Base-by-base conservation (phyloP, 1,140 invertebrate genomes). In the Globodera rostochiensis region DNA sequence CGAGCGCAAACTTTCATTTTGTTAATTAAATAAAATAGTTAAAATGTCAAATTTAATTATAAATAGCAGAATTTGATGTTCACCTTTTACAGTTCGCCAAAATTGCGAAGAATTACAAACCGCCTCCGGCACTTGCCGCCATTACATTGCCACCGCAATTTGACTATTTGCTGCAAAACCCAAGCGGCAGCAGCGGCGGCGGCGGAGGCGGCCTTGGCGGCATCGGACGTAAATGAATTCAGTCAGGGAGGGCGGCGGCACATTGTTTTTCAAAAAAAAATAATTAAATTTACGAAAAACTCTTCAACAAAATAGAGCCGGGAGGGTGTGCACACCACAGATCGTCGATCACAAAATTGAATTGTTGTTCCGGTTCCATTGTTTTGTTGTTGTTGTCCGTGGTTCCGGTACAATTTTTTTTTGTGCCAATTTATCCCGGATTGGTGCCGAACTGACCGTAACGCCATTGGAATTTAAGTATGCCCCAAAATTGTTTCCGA, bases 21-120 rank as follows among this genome's bases (percentile, higher is more conserved):
- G 36, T 36, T 25, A 25, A 25, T 25, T 25, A 25, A 25, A 25
- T 25, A 25, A 25, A 25, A 25, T 25, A 25, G 25, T 25, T 25
- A 25, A 25, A 25, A 25, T 0, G 25, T 25, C n/a, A n/a, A n/a
- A n/a, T n/a, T n/a, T n/a, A n/a, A n/a, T n/a, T n/a, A n/a, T n/a
- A n/a, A 36, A 36, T 36, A 36, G 36, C 36, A 47, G n/a, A 82
- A 47, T 71, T 78, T 82, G 21, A 67, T 79, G 47, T 47, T 36
- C 57, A 15, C 57, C 15, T 60, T 60, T 89, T 90, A 84, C 82
- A 88, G 88, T 89, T 89, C 64, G 82, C 87, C 25, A 89, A 89
- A 81, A 75, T 89, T 75, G 84, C 86, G 6, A 88, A 89, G 66
- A 89, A 89, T 69, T 89, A 88, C 86, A 84, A 89, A 75, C 87